A percentile compares a stretch with the other conserved stretches of the same genome.
Evolutionary conservation across 2,797 vertebrate species (phyloP).

Genomic region (Enteromius viviparus): DNA sequence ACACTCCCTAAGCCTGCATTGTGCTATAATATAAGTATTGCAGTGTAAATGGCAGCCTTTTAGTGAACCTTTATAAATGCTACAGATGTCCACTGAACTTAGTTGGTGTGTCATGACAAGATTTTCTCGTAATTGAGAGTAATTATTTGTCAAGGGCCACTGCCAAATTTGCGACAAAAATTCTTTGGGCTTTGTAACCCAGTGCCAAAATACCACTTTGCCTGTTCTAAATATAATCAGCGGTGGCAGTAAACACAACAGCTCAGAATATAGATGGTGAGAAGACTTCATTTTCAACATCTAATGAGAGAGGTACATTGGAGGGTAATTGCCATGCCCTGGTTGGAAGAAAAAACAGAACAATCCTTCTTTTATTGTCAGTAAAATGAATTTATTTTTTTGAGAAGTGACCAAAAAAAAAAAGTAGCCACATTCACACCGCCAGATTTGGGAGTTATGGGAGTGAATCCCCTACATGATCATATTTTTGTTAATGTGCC

Average conservation of each 20-base stretch:
- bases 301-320: constrained; percentile 66
- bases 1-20: constrained; percentile 58
- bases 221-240: constrained; percentile 70
- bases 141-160: constrained; percentile 51
- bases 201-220: constrained; percentile 59
- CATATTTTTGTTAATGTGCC: constrained; percentile 7
- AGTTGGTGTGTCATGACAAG: constrained; percentile 45
- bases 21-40: constrained; percentile 56
- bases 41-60: constrained; percentile 63
- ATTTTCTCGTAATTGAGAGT: constrained; percentile 53
- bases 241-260: constrained; percentile 69
- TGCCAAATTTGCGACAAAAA: constrained; percentile 60
- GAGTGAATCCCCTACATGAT: constrained; percentile 5
- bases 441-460: background rate
- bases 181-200: constrained; percentile 49
- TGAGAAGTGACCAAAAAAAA: constrained; percentile 11
- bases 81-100: constrained; percentile 62
- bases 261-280: constrained; percentile 58
- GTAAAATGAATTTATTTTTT: background rate
- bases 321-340: constrained; percentile 63
- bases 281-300: constrained; percentile 49
- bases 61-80: constrained; percentile 68
- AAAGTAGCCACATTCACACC: background rate
- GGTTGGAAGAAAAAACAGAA: constrained; percentile 64
- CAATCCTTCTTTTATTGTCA: constrained; percentile 19